Percentiles rank a stretch among this genome's conserved stretches.
Conservation (phyloP, 2,888 invertebrate species). For the Teleiodes luculella region DNA sequence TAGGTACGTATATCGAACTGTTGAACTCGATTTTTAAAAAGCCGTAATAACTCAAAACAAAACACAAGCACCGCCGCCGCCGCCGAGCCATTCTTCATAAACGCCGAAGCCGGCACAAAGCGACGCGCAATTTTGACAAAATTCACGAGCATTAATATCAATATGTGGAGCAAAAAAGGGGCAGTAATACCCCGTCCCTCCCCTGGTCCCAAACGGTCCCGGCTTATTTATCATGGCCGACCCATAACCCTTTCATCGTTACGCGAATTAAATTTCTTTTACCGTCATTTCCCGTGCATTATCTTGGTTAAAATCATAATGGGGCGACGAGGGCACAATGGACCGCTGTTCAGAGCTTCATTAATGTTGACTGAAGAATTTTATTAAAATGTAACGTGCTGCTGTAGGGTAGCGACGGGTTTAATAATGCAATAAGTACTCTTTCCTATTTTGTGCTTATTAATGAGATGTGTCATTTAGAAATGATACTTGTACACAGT, state of each 20-base stretch:
- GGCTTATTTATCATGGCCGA: slow-evolving; percentile 72
- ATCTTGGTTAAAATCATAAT: slow-evolving; percentile 77
- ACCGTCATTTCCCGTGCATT: slow-evolving; percentile 78
- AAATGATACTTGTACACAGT: too few relatives aligned
- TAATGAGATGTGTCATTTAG: too few relatives aligned
- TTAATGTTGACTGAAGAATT: slow-evolving; percentile 75
- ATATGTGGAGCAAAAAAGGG: slow-evolving; percentile 75
- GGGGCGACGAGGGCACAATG: slow-evolving; percentile 62
- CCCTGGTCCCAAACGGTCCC: slow-evolving; percentile 20
- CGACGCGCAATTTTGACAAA: slow-evolving; percentile 68
- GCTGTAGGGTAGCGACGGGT: slow-evolving; percentile 45
- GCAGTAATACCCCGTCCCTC: slow-evolving; percentile 67
- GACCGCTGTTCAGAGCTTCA: slow-evolving; percentile 61
- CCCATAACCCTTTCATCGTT: slow-evolving; percentile 77
- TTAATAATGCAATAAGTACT: slow-evolving; percentile 22
- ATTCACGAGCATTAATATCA: slow-evolving; percentile 76
- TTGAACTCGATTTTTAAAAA: too few relatives aligned
- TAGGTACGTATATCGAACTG: too few relatives aligned
- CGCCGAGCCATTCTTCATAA: background rate
- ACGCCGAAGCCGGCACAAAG: background rate
- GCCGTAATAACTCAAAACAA: too few relatives aligned
- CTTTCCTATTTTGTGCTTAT: too few relatives aligned
- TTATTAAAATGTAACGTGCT: slow-evolving; percentile 75
- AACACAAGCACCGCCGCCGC: too few relatives aligned
- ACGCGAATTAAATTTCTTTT: slow-evolving; percentile 79